Conservation (phyloP, 2,797 vertebrate species). For the Amblyraja radiata region DNA sequence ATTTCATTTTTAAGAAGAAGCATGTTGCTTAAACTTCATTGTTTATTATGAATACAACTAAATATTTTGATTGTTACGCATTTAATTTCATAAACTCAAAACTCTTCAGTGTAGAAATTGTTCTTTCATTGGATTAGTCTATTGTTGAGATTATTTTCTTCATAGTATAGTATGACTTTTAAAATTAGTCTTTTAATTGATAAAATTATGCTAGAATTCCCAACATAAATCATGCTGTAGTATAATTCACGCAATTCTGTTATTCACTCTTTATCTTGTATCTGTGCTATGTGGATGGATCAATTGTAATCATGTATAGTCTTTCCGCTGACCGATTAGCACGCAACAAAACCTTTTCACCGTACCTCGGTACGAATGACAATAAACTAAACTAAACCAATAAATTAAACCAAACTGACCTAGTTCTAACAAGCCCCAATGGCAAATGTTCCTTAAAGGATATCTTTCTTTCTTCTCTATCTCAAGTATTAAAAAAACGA, state of each 20-base stretch:
- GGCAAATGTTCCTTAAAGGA: background rate
- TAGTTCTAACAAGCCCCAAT: too few relatives aligned
- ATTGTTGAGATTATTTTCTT: background rate
- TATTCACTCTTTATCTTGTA: too few relatives aligned
- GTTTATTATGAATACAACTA: background rate
- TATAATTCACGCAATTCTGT: background rate
- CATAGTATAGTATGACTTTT: background rate
- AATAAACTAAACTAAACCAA: too few relatives aligned
- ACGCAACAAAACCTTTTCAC: too few relatives aligned
- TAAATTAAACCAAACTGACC: too few relatives aligned
- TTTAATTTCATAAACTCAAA: background rate
- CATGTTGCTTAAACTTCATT: background rate
- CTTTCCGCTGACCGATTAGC: too few relatives aligned
- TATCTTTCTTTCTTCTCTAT: background rate
- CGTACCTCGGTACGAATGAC: too few relatives aligned
- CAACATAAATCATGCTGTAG: background rate
- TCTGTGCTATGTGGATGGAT: too few relatives aligned
- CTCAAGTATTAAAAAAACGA: background rate
- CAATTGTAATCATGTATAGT: too few relatives aligned
- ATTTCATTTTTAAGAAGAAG: background rate
- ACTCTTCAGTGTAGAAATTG: background rate
- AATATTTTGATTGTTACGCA: background rate
- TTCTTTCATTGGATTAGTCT: background rate
- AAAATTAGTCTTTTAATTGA: background rate
- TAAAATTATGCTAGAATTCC: background rate